Conservation (phyloP, 37 sponge, comb jelly and placozoan species). For the Geodia barretti region DNA sequence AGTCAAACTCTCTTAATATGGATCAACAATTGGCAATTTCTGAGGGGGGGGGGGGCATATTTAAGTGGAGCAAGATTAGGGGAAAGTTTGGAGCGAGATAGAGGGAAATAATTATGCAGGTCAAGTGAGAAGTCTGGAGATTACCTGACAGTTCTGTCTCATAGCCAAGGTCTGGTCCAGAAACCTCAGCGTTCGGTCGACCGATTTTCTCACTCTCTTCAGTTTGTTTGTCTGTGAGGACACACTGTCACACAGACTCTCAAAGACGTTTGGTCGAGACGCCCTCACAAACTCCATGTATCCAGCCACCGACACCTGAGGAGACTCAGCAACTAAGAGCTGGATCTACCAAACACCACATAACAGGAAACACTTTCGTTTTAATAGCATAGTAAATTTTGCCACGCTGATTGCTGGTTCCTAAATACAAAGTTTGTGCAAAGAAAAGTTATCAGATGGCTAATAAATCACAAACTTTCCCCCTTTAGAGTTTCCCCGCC, state of each 20-base stretch:
- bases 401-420: background rate
- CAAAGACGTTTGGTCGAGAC: constrained; percentile 61
- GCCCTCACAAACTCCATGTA: constrained; percentile 60
- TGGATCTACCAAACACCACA: too few species aligned
- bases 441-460: too few species aligned
- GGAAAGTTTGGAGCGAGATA: too few species aligned
- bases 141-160: constrained; percentile 26
- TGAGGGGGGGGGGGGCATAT: too few species aligned
- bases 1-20: background rate
- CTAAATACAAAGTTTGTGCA: too few species aligned
- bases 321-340: too few species aligned
- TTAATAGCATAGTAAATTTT: background rate
- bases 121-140: too few species aligned
- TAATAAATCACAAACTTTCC: background rate
- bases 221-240: constrained; percentile 18
- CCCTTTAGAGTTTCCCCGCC: background rate
- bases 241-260: constrained; percentile 76
- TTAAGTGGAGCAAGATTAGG: too few species aligned
- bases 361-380: too few species aligned
- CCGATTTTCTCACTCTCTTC: constrained; percentile 78
- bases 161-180: constrained; percentile 60
- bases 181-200: constrained; percentile 74
- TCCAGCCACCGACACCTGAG: constrained; percentile 58
- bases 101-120: too few species aligned
- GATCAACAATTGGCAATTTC: background rate